A percentile compares a stretch with the other conserved stretches of the same genome.
Conservation (phyloP, 2,888 invertebrate species). For the Vanessa cardui region DNA sequence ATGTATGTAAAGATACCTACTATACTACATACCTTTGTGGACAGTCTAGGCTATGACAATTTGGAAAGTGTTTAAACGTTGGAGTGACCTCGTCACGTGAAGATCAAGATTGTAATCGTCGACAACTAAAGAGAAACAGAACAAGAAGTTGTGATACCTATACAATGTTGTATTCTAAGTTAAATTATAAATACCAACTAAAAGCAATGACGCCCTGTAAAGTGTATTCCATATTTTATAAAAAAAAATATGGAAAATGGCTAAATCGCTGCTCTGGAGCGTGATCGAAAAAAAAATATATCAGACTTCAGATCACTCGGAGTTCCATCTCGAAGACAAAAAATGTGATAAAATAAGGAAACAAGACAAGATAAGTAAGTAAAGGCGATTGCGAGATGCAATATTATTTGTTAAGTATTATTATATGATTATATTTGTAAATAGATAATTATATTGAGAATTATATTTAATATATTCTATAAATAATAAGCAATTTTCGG, state of each 20-base stretch:
- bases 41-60: background rate
- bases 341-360: slow-evolving; percentile 40
- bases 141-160: slow-evolving; percentile 35
- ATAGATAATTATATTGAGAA: slow-evolving; percentile 54
- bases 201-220: slow-evolving; percentile 17
- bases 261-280: slow-evolving; percentile 3
- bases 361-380: slow-evolving; percentile 43
- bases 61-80: background rate
- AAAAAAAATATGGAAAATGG: slow-evolving; percentile 11
- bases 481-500: slow-evolving; percentile 72
- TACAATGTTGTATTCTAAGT: slow-evolving; percentile 31
- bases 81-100: slow-evolving; percentile 5
- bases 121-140: slow-evolving; percentile 24
- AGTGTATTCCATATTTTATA: slow-evolving; percentile 2
- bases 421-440: slow-evolving; percentile 61
- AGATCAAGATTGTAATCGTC: slow-evolving; percentile 10
- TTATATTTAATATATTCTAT: slow-evolving; percentile 55
- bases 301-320: slow-evolving; percentile 17
- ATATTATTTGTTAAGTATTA: slow-evolving; percentile 77
- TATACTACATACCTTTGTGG: background rate
- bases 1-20: background rate
- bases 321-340: slow-evolving; percentile 39
- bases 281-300: slow-evolving; percentile 4
- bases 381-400: slow-evolving; percentile 73
- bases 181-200: slow-evolving; percentile 25